Conservation (phyloP, 2,113 vertebrate species). For the Carassius auratus region DNA sequence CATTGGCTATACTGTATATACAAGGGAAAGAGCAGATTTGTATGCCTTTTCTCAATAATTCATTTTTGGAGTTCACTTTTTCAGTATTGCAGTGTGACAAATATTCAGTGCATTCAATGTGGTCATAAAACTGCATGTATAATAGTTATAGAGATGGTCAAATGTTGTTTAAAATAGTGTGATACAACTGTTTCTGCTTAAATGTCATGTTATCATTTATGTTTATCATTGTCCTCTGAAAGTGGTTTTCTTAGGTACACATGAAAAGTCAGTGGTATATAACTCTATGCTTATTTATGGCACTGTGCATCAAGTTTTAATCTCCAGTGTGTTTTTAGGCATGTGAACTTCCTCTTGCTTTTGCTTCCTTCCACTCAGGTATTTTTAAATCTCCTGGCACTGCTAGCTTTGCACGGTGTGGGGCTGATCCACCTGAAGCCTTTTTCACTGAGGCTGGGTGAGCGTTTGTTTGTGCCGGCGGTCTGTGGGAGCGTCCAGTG, state of each 20-base stretch:
- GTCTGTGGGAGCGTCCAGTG: constrained; percentile 69
- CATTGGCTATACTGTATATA: not conserved
- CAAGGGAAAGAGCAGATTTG: not conserved
- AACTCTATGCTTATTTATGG: not conserved
- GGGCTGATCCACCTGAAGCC: constrained; percentile 62
- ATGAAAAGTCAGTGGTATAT: not conserved
- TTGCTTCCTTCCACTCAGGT: constrained; percentile 61
- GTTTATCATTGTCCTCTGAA: not conserved
- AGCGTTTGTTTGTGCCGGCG: constrained; percentile 73
- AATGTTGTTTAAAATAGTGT: not conserved
- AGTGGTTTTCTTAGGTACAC: not conserved
- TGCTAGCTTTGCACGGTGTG: constrained; percentile 67
- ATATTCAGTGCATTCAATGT: not conserved
- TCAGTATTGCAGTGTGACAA: not conserved
- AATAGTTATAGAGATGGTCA: not conserved
- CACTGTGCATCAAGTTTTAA: not conserved
- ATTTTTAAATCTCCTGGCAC: constrained; percentile 66
- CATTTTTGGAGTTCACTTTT: not conserved
- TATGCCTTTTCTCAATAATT: too few species aligned
- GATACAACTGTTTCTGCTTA: not conserved
- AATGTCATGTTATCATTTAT: not conserved
- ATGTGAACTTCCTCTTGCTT: not conserved
- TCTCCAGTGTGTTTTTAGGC: not conserved
- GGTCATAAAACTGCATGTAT: not conserved
- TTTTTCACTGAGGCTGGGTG: constrained; percentile 69